phyloP scores from a whole-genome alignment of 1,140 invertebrate genomes.

The Tetragonula clypearis region DNA sequence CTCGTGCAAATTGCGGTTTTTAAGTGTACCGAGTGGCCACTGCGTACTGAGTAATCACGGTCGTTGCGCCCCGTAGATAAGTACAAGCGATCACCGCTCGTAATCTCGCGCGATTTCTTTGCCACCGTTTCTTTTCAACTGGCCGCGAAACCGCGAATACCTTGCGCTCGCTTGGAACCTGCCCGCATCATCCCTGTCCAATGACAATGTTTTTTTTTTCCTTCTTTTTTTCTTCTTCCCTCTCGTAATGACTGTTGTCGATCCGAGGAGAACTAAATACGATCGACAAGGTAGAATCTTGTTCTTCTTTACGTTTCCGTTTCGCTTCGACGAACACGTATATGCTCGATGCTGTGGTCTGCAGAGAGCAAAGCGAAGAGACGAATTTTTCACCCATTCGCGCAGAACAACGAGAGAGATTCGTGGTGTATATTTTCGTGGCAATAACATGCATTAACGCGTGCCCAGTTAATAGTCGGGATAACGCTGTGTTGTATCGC shows the following conservation, averaged over 20 bases:
- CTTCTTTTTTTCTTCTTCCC: no score
- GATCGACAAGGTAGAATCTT: not conserved
- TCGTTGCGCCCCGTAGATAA: conserved; percentile 22
- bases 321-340: not conserved
- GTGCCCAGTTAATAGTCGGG: no score
- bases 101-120: conserved; percentile 43
- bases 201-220: no score
- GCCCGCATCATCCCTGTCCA: no score
- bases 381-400: no score
- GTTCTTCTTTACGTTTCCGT: not conserved
- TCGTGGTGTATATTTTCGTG: no score
- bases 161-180: not conserved
- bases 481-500: no score
- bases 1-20: conserved; percentile 45
- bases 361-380: no score
- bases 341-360: not conserved
- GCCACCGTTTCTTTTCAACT: conserved; percentile 15
- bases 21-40: conserved; percentile 22
- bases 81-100: conserved; percentile 23
- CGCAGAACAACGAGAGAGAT: no score
- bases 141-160: not conserved
- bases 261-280: not conserved
- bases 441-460: no score
- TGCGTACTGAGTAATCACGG: conserved; percentile 26
- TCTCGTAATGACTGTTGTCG: no score